Evolutionary conservation across 2,797 vertebrate species (phyloP).

Genomic region (Sphenodon punctatus): DNA sequence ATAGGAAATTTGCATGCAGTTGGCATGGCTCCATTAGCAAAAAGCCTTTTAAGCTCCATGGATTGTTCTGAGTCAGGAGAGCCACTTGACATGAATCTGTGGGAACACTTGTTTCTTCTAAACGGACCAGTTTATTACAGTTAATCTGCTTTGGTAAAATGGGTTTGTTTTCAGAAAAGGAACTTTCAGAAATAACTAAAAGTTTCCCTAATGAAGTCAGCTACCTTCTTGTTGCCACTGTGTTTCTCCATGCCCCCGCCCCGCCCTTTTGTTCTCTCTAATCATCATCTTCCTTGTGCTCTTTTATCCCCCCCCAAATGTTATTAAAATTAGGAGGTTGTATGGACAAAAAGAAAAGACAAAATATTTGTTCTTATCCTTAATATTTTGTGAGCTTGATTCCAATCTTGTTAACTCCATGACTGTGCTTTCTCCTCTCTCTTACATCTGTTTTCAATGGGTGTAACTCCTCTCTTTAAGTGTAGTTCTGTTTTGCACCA

Average conservation of each 20-base stretch:
- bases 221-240: too few species aligned
- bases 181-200: not conserved
- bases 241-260: too few species aligned
- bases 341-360: not conserved
- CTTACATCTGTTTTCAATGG: not conserved
- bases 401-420: not conserved
- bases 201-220: conserved; percentile 15
- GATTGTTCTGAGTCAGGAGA: conserved; percentile 16
- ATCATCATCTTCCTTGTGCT: conserved; percentile 10
- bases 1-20: conserved; percentile 7
- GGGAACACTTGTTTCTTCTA: not conserved
- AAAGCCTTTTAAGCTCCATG: conserved; percentile 13
- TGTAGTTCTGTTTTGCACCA: not conserved
- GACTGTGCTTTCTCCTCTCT: not conserved
- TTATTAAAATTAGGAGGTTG: not conserved
- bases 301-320: not conserved
- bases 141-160: conserved; percentile 41
- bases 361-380: not conserved
- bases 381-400: not conserved
- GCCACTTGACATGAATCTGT: conserved; percentile 14
- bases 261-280: not conserved
- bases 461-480: not conserved
- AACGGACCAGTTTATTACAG: not conserved
- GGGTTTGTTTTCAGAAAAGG: conserved; percentile 19
- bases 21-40: conserved; percentile 17